A percentile compares a stretch with the other conserved stretches of the same genome.
Conservation (phyloP, 2,113 vertebrate genomes). For the Bathybates hornii region DNA sequence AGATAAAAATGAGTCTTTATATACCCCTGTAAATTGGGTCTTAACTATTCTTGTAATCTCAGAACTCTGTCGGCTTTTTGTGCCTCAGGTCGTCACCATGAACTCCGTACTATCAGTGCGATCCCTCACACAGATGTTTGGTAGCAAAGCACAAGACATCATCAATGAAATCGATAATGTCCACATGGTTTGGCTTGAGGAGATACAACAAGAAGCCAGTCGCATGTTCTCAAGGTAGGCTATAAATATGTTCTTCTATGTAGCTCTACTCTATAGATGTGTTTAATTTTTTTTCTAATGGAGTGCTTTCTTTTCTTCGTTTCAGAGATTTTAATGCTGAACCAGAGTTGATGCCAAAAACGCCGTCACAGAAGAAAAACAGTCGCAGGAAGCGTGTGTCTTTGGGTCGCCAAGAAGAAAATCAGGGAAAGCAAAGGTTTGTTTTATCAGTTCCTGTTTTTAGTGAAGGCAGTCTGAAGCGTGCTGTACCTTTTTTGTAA, state of each 20-base stretch:
- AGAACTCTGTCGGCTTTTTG: neutral
- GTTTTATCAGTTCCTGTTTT: neutral
- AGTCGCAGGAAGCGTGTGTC: slow-evolving; percentile 78
- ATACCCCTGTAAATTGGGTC: neutral
- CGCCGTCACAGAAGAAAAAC: slow-evolving; percentile 88
- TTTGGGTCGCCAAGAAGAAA: slow-evolving; percentile 63
- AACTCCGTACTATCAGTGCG: slow-evolving; percentile 43
- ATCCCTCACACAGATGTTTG: slow-evolving; percentile 70
- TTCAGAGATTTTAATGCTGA: slow-evolving; percentile 80
- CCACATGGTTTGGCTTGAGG: slow-evolving; percentile 86
- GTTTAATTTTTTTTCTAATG: neutral
- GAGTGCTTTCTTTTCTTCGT: neutral
- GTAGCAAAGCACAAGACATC: slow-evolving; percentile 73
- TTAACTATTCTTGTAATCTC: neutral
- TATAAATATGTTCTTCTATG: neutral
- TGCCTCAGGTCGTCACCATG: slow-evolving; percentile 52
- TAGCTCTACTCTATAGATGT: neutral
- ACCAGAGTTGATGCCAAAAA: slow-evolving; percentile 93
- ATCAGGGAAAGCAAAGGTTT: slow-evolving; percentile 74
- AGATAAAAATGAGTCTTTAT: neutral
- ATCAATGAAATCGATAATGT: slow-evolving; percentile 70
- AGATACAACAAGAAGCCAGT: slow-evolving; percentile 84
- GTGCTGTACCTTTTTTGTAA: neutral
- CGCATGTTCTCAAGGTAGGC: slow-evolving; percentile 83
- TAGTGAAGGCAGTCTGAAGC: neutral